Evolutionary conservation across 2,888 invertebrate species (phyloP), one percentile per base, ranked within the genome.

Genomic region (Phortica okadai): DNA sequence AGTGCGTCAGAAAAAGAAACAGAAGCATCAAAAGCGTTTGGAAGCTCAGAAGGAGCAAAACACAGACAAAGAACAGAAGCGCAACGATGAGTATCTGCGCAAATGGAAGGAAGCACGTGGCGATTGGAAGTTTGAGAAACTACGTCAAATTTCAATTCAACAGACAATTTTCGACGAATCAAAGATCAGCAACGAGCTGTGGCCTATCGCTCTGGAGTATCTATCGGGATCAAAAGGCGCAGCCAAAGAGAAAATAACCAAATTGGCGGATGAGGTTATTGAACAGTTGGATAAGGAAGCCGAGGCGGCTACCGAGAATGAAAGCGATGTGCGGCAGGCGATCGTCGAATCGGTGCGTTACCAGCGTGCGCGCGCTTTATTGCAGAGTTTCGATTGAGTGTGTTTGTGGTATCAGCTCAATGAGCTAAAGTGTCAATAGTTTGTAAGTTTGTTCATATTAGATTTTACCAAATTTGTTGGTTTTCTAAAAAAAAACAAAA

Each of bases 111-210:
- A 95, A 87, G 93, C 93, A 78, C 93, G 91, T 80, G 91, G 91
- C 66, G 93, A 95, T 83, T 96, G 96, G 96, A 96, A 96, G 90
- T 96, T 96, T 89, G 95, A 95, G 90, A 96, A 96, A 90, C 90
- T 94, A 1, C 94, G 94, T 78, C 96, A 96, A 91, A 93, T 94
- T n/a, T 96, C 95, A 93, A 92, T 96, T 73, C 94, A 94, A 82
- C 94, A 95, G 80, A 93, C 95, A 84, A 93, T 95, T 83, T 94
- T 95, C 81, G 93, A 95, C 77, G 91, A 92, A 14, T 88, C 90
- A 4, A 92, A 93, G 80, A 89, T 96, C 7, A 93, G 94, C 5
- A 93, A 94, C 64, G 92, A 93, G 33, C 91, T 94, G 79, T 96
- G 95, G 94, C 92, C 93, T 3, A 92, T 93, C 14, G 92, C 95